Base-by-base conservation (phyloP, 2,888 invertebrate genomes). In the Auanema freiburgensis region DNA sequence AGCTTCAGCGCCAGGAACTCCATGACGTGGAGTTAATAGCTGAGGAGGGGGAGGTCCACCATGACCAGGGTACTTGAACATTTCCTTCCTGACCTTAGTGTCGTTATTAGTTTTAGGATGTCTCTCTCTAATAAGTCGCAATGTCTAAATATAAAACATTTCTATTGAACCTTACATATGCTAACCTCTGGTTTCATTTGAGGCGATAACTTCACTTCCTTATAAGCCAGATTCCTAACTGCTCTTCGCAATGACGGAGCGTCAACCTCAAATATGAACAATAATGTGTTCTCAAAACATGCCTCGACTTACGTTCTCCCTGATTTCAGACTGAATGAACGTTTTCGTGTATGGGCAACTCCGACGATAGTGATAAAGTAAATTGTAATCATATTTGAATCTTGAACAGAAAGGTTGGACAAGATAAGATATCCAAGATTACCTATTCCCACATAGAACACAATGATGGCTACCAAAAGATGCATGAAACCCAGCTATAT, bases 381-480 rank as follows among this genome's bases (percentile, higher is more conserved):
- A 66, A 59, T 79, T 79, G 71, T 80, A 81, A 57, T 81, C 81
- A 63, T 80, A 81, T 62, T 78, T 81, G 41, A 59, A 65, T 42
- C 57, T 61, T 18, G 53, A 60, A 56, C 0, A 58, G 4, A 49
- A 18, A 24, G 16, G 24, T 46, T 8, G 4, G 23, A 18, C 14
- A 5, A 44, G 8, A 3, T 5, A 33, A 33, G 33, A 33, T n/a
- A n/a, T n/a, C 4, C 33, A 33, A 3, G 3, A 8, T 33, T 76
- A 80, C 25, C 79, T 68, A 65, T 78, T 78, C 12, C 81, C 81
- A 52, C 80, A 80, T 14, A 80, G 65, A 5, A 72, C 57, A 61
- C 80, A 80, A 61, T 77, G 78, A 49, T 79, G 78, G 1, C 70
- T 63, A 44, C 81, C 80, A 52, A 66, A 65, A 8, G 76, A 71